Percentiles rank a stretch among this genome's conserved stretches.
Evolutionary conservation across 2,888 invertebrate species (phyloP).

Genomic region (Melipona bicolor): DNA sequence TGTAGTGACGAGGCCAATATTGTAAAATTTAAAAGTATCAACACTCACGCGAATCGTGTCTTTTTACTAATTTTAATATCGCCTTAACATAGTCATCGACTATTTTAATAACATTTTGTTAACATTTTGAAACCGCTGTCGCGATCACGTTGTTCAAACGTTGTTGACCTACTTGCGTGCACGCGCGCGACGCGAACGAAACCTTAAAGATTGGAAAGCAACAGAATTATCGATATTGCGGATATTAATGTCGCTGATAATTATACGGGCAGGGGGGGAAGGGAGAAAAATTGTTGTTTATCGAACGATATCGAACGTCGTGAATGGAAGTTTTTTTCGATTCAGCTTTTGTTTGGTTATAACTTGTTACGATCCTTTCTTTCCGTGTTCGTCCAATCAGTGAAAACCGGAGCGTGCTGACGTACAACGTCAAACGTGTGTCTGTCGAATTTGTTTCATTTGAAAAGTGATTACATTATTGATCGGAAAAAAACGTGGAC

Average conservation of each 20-base stretch:
- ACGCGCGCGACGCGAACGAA: background rate
- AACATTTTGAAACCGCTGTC: too few relatives aligned
- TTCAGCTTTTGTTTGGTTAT: background rate
- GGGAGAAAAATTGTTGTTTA: conserved; percentile 1
- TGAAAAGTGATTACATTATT: conserved; percentile 24
- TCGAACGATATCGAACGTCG: conserved; percentile 1
- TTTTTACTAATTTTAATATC: too few relatives aligned
- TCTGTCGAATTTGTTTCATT: background rate
- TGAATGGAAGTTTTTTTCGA: background rate
- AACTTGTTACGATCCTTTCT: background rate
- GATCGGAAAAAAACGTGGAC: conserved; percentile 3
- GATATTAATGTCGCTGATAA: conserved; percentile 1
- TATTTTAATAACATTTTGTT: too few relatives aligned
- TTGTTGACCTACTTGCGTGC: background rate
- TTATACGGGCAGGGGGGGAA: background rate
- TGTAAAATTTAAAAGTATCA: too few relatives aligned
- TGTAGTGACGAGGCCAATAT: too few relatives aligned
- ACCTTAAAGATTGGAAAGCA: background rate
- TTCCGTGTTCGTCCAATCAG: background rate
- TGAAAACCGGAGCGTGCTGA: background rate
- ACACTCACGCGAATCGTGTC: too few relatives aligned
- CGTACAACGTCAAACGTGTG: background rate
- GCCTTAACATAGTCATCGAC: too few relatives aligned
- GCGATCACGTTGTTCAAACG: too few relatives aligned
- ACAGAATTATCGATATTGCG: background rate